Conservation (phyloP, 2,113 vertebrate species). For the Otis tarda region DNA sequence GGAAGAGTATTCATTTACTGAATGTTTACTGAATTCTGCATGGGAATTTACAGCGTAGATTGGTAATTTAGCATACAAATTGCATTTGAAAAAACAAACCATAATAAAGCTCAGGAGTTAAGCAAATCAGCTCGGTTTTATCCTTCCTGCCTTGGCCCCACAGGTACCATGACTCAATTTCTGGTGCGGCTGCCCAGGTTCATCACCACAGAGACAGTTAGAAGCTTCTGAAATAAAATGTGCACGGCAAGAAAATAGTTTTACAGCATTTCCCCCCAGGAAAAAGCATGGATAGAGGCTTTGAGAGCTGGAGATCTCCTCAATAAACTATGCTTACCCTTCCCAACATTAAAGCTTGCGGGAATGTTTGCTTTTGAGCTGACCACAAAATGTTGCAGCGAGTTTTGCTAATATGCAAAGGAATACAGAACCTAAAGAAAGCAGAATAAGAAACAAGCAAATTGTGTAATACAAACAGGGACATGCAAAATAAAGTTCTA, state of each 20-base stretch:
- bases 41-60: not conserved
- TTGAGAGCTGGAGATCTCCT: conserved; percentile 2
- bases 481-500: not conserved
- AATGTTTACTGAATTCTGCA: not conserved
- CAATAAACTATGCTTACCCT: not conserved
- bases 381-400: not conserved
- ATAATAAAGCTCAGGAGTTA: not conserved
- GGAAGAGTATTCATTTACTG: not conserved
- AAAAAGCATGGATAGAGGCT: not conserved
- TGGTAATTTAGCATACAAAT: not conserved
- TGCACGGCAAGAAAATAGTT: conserved; percentile 15
- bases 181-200: conserved; percentile 1
- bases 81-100: not conserved
- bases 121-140: conserved; percentile 7
- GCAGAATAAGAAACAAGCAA: not conserved
- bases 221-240: conserved; percentile 28
- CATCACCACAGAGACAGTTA: not conserved
- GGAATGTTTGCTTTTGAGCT: not conserved
- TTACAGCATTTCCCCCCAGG: not conserved
- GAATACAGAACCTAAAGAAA: not conserved
- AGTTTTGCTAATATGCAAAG: not conserved
- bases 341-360: not conserved
- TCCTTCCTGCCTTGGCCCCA: conserved; percentile 1
- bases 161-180: not conserved
- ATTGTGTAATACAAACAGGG: not conserved